phyloP scores from a whole-genome alignment of 2,797 vertebrate genomes.

The Spondyliosoma cantharus region DNA sequence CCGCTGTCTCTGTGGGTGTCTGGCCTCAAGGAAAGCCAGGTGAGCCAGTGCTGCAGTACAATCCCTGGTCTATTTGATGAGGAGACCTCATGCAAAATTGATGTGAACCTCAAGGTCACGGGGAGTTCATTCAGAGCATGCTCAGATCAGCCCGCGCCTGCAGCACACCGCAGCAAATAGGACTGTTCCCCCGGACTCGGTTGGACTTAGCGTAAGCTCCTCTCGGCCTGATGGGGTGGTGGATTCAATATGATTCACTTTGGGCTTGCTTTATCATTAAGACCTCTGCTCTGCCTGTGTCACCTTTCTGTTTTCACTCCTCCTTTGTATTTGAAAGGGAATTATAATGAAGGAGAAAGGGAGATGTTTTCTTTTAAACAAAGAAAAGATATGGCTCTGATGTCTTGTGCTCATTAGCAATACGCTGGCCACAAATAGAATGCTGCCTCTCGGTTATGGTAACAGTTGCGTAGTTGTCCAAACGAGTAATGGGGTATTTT shows the following conservation, averaged over 20 bases:
- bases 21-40: conserved; percentile 71
- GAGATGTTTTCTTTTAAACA: background rate
- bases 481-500: background rate
- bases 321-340: background rate
- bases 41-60: conserved; percentile 70
- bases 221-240: conserved; percentile 18
- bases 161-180: conserved; percentile 52
- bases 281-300: conserved; percentile 22
- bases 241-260: conserved; percentile 23
- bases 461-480: background rate
- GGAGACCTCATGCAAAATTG: conserved; percentile 82
- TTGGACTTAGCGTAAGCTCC: conserved; percentile 53
- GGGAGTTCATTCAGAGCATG: conserved; percentile 79
- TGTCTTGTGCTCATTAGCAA: background rate
- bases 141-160: conserved; percentile 62
- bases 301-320: conserved; percentile 10
- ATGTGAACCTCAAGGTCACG: conserved; percentile 81
- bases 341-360: background rate
- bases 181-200: conserved; percentile 34
- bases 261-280: conserved; percentile 7
- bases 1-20: conserved; percentile 60
- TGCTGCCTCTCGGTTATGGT: background rate
- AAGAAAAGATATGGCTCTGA: background rate
- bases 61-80: conserved; percentile 77
- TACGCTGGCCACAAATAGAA: background rate